Conservation (phyloP, 2,113 vertebrate species). For the Pantherophis guttatus region DNA sequence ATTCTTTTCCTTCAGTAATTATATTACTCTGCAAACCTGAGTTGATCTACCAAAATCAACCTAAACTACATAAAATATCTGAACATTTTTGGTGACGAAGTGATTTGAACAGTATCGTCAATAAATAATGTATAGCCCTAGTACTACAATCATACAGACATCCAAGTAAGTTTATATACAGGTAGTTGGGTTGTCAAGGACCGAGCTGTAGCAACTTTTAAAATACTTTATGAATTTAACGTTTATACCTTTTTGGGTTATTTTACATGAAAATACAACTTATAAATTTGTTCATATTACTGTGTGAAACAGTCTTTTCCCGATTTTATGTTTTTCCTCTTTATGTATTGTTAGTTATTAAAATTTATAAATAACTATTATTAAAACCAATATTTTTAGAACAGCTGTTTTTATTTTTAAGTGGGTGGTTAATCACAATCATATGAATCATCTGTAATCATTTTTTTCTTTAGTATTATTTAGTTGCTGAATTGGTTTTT, state of each 20-base stretch:
- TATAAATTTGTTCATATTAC: neutral
- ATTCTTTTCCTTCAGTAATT: neutral
- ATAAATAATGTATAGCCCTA: constrained; percentile 41
- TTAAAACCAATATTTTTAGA: neutral
- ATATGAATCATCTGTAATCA: neutral
- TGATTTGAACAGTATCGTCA: constrained; percentile 29
- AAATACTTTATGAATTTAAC: neutral
- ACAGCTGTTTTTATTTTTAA: neutral
- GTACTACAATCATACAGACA: constrained; percentile 19
- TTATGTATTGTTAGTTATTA: neutral
- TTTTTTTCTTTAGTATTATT: neutral
- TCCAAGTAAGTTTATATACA: constrained; percentile 40
- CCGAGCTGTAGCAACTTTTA: neutral
- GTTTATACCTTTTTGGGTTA: neutral
- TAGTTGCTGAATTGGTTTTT: constrained; percentile 15
- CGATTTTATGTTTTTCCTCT: neutral
- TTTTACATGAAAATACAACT: neutral
- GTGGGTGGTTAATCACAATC: neutral
- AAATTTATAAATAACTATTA: neutral
- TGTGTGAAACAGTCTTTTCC: neutral
- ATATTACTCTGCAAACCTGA: neutral
- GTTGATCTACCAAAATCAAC: constrained; percentile 3
- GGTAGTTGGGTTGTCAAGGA: constrained; percentile 24
- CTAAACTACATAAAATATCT: constrained; percentile 5
- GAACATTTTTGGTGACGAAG: constrained; percentile 42